A percentile compares a stretch with the other conserved stretches of the same genome.
phyloP scores from a whole-genome alignment of 1,140 invertebrate species.

The Lysiphlebus fabarum region DNA sequence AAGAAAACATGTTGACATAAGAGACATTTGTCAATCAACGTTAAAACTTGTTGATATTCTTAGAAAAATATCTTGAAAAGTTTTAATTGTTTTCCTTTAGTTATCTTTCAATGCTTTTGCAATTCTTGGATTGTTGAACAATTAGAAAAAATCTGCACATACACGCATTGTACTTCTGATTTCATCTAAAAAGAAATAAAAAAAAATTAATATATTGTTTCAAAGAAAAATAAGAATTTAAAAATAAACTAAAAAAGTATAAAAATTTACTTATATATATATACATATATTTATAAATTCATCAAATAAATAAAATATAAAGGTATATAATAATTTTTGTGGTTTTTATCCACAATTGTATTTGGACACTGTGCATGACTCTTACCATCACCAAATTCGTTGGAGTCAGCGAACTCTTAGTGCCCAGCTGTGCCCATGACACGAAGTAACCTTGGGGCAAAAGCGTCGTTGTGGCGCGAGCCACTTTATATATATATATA shows the following conservation, averaged over 20 bases:
- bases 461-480: constrained; percentile 1
- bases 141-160: too few species aligned
- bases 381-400: neutral
- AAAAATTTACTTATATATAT: neutral
- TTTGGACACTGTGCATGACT: neutral
- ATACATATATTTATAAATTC: neutral
- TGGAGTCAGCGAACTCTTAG: constrained; percentile 9
- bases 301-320: too few species aligned
- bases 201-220: constrained; percentile 1
- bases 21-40: constrained; percentile 11
- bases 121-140: too few species aligned
- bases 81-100: constrained; percentile 4
- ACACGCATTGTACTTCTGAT: too few species aligned
- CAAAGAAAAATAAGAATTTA: constrained; percentile 4
- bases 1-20: too few species aligned
- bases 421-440: constrained; percentile 22
- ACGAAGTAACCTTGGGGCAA: constrained; percentile 21
- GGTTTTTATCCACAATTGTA: too few species aligned
- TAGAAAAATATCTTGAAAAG: neutral
- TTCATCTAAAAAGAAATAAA: constrained; percentile 1
- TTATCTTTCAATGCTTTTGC: too few species aligned
- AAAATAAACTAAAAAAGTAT: too few species aligned
- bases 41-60: neutral
- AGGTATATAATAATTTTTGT: too few species aligned
- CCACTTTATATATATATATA: constrained; percentile 3